Base-by-base conservation (phyloP, 2,888 invertebrate genomes). In the Salpingus planirostris region DNA sequence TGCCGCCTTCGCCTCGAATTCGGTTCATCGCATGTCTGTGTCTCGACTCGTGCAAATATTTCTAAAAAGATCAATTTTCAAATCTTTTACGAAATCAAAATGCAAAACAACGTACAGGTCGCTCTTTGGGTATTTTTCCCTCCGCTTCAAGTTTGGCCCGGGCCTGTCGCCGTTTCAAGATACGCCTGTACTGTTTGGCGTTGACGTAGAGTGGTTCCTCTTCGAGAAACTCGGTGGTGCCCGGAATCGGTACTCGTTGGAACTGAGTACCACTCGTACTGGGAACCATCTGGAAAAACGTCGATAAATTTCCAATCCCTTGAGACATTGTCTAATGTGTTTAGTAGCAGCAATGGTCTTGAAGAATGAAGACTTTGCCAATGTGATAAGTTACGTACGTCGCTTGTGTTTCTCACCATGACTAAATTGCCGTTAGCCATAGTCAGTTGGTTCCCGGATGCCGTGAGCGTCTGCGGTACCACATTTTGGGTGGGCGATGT, bases 201-300 rank as follows among this genome's bases (percentile, higher is more conserved):
- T 98, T 98, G 1, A 98, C 98, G 61, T 97, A 98, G 11, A 98
- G 68, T 0, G 97, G 91, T 54, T 96, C 95, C 57, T 96, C 96
- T 59, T 95, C 95, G 0, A 82, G 66, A 23, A 76, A 71, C 53
- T 77, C 75, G 1, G 74, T 69, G 2, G 76, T 71, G 31, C 71
- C 71, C 2, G 75, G 71, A 31, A 77, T 61, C 21, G 76, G 77
- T 38, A 78, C 73, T 47, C 70, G 67, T 61, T 70, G 76, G 55
- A 68, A 76, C 54, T 69, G 69, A 11, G 59, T 52, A 2, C 67
- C 64, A 46, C 68, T 68, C 5, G 67, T 67, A 46, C 68, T 64
- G 14, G 73, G 72, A 15, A 73, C 70, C 71, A 77, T 75, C 76
- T 77, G 50, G 7, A 15, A 21, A 12, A 22, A n/a, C n/a, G n/a